Evolutionary conservation across 1,140 invertebrate species (phyloP).

Genomic region (Drosophila ogumai): DNA sequence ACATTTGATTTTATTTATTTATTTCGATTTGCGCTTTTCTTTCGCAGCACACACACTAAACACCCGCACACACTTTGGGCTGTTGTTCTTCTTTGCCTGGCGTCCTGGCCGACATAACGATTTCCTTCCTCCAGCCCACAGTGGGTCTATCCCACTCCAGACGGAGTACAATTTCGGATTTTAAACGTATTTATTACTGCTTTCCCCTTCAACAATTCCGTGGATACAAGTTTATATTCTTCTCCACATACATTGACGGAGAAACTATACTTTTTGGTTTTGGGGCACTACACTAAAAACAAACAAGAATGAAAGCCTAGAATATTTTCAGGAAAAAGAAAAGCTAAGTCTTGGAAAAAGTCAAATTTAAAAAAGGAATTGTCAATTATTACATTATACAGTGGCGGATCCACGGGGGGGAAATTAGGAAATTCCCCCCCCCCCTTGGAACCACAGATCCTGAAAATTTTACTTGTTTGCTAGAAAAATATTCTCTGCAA

Average conservation of each 20-base stretch:
- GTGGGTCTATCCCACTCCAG: conserved; percentile 9
- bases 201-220: neutral
- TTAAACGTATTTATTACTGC: conserved; percentile 12
- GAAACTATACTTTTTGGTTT: neutral
- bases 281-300: neutral
- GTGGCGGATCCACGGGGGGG: too few species aligned
- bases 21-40: conserved; percentile 75
- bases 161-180: neutral
- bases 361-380: neutral
- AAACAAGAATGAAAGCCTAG: too few species aligned
- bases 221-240: neutral
- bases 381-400: too few species aligned
- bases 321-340: neutral
- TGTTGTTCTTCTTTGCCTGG: conserved; percentile 12
- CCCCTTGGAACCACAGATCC: too few species aligned
- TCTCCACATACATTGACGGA: neutral
- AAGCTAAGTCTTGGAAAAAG: neutral
- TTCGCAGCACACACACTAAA: conserved; percentile 18
- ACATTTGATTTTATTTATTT: conserved; percentile 83
- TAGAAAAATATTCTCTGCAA: too few species aligned
- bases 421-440: too few species aligned
- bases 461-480: too few species aligned
- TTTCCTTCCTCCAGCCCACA: conserved; percentile 61
- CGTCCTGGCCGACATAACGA: conserved; percentile 64
- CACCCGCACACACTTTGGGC: conserved; percentile 15